Evolutionary conservation across 2,113 vertebrate species (phyloP).

Genomic region (Cacatua alba): DNA sequence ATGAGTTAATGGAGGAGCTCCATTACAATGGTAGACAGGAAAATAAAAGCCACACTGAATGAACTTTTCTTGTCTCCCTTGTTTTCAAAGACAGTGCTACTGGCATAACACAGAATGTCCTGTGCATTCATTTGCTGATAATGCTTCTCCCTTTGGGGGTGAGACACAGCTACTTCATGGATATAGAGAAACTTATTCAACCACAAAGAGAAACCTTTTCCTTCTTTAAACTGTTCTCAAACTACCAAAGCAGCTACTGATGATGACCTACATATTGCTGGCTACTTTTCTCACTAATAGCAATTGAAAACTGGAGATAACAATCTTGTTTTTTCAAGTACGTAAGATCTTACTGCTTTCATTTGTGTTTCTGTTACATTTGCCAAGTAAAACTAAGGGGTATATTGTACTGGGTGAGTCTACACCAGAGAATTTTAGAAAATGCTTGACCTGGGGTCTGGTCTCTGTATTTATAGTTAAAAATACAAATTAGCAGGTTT

Average conservation of each 20-base stretch:
- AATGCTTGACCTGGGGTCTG: neutral
- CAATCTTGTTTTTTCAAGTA: conserved; percentile 54
- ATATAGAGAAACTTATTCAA: conserved; percentile 51
- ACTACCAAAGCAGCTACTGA: conserved; percentile 44
- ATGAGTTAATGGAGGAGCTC: conserved; percentile 40
- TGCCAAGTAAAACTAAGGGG: conserved; percentile 41
- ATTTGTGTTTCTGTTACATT: conserved; percentile 15
- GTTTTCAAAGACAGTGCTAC: conserved; percentile 42
- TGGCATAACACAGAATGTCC: conserved; percentile 39
- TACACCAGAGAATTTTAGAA: neutral
- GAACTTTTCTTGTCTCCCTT: conserved; percentile 26
- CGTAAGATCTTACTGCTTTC: conserved; percentile 27
- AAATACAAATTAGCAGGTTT: conserved; percentile 45
- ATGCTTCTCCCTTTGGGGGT: conserved; percentile 39
- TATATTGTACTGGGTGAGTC: neutral
- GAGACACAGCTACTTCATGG: conserved; percentile 36
- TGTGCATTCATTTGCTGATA: conserved; percentile 55
- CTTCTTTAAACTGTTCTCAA: conserved; percentile 61
- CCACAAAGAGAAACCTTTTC: conserved; percentile 64
- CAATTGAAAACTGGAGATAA: conserved; percentile 48
- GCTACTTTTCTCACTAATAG: conserved; percentile 55
- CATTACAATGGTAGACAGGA: conserved; percentile 28
- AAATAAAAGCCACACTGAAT: conserved; percentile 35
- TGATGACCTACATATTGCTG: conserved; percentile 67
- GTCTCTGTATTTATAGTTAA: neutral